These are phyloP conservation scores for Drosophila algonquin DNA, from an alignment of 2,888 invertebrate species.

Conservation along the genomic window DNA sequence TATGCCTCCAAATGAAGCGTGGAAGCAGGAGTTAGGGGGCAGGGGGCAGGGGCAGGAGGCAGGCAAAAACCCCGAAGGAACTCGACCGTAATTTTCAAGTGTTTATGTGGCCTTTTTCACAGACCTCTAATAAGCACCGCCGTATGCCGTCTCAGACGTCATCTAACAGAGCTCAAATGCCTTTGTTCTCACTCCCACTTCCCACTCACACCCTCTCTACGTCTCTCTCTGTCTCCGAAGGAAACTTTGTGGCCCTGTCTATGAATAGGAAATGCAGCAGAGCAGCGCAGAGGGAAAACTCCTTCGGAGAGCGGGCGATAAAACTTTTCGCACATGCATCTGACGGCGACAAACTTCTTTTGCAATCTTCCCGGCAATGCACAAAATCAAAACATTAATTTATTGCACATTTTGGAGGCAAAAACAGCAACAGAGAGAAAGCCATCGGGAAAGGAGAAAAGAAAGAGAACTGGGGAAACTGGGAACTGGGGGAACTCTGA, in stretches of 20 bases:
- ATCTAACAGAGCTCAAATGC: constrained; percentile 34
- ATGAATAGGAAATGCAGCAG: constrained; percentile 71
- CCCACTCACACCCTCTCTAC: not conserved
- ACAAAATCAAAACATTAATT: constrained; percentile 77
- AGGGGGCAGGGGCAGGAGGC: too few relatives aligned
- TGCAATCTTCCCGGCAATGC: constrained; percentile 62
- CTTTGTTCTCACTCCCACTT: constrained; percentile 31
- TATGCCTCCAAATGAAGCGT: constrained; percentile 57
- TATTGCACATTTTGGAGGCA: constrained; percentile 75
- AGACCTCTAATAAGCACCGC: constrained; percentile 58
- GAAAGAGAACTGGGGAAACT: too few relatives aligned
- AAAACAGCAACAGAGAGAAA: constrained; percentile 63
- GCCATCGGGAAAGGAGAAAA: not conserved
- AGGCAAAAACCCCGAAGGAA: not conserved
- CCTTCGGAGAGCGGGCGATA: constrained; percentile 59
- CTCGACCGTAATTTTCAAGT: constrained; percentile 60
- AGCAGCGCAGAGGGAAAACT: constrained; percentile 55
- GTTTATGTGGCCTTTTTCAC: constrained; percentile 50
- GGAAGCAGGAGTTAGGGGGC: constrained; percentile 9
- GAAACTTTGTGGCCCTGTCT: constrained; percentile 60
- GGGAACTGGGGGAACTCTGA: constrained; percentile 27
- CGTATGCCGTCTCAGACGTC: constrained; percentile 62
- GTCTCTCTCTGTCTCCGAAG: not conserved
- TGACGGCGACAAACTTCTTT: constrained; percentile 61
- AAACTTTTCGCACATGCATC: constrained; percentile 72